Conservation (phyloP, 2,113 vertebrate species). For the Eulemur rufifrons region DNA sequence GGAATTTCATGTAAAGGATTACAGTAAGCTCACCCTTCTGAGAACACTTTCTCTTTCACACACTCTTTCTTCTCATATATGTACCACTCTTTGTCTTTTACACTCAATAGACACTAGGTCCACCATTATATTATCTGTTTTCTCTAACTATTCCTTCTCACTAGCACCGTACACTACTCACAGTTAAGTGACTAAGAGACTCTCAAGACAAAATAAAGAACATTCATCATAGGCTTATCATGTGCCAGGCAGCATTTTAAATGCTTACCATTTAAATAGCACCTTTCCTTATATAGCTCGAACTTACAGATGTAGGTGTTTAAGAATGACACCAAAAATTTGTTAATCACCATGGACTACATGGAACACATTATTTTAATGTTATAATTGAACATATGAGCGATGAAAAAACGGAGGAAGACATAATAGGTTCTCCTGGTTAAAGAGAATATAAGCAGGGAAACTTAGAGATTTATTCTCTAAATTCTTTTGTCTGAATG, state of each 20-base stretch:
- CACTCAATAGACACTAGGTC: fast-evolving
- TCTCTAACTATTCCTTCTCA: background rate
- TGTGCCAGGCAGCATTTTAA: background rate
- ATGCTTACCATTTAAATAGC: background rate
- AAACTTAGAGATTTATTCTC: background rate
- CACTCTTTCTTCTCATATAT: background rate
- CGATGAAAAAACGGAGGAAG: background rate
- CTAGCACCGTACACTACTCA: background rate
- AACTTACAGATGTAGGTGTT: background rate
- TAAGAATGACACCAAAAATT: background rate
- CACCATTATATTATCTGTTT: background rate
- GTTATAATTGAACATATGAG: background rate
- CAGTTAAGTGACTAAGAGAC: background rate
- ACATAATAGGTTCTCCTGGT: background rate
- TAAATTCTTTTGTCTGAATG: background rate
- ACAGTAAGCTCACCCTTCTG: background rate
- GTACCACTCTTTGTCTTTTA: background rate
- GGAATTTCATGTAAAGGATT: background rate
- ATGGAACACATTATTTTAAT: background rate
- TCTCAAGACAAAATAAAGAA: background rate
- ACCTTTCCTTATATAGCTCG: background rate
- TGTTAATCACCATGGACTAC: background rate
- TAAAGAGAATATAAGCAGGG: background rate
- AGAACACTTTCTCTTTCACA: background rate
- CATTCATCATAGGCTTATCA: background rate